Evolutionary conservation across 2,113 vertebrate genomes (phyloP).

Genomic region (Benitochromis conjunctus): DNA sequence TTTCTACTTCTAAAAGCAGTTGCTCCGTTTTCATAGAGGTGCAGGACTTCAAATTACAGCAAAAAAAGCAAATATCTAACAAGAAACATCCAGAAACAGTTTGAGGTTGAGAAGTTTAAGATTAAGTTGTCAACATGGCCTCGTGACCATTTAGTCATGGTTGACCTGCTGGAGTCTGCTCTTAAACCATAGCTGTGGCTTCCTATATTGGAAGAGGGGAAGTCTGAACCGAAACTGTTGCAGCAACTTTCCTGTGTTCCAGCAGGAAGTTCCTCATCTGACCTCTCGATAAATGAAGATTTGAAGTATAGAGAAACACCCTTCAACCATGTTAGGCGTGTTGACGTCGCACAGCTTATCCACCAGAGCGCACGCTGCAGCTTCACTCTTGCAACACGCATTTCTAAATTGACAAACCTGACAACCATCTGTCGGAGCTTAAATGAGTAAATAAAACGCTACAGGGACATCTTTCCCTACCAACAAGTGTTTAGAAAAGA

Average conservation of each 20-base stretch:
- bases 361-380: too few species aligned
- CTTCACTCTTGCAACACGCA: too few species aligned
- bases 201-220: not conserved
- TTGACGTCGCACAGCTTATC: too few species aligned
- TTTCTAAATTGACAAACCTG: too few species aligned
- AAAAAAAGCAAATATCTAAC: not conserved
- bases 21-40: too few species aligned
- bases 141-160: not conserved
- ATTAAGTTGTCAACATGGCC: not conserved
- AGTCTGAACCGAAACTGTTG: not conserved
- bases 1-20: not conserved
- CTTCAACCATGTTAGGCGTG: too few species aligned
- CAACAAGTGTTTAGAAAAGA: too few species aligned
- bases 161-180: not conserved
- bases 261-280: not conserved
- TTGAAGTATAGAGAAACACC: too few species aligned
- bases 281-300: too few species aligned
- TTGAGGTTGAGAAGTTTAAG: not conserved
- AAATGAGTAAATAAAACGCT: too few species aligned
- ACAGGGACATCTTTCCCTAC: too few species aligned
- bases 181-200: not conserved
- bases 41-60: not conserved
- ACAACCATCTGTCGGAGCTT: too few species aligned
- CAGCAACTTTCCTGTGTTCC: not conserved
- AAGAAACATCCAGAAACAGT: not conserved